Evolutionary conservation across 1,140 invertebrate species (phyloP).

Genomic region (Lepeophtheirus salmonis): DNA sequence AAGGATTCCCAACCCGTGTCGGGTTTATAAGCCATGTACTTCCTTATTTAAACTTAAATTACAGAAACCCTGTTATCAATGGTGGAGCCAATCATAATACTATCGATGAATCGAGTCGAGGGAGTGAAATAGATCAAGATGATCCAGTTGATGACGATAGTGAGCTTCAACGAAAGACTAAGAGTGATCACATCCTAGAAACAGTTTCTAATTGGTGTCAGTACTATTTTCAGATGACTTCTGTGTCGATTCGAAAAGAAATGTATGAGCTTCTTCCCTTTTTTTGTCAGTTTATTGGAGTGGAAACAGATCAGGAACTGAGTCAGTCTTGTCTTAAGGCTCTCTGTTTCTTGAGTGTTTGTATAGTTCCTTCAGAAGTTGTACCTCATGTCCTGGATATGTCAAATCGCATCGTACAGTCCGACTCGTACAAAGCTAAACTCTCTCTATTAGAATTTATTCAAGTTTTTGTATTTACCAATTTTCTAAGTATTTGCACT

Average conservation of each 20-base stretch:
- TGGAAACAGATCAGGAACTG: constrained; percentile 11
- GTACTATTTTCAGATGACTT: constrained; percentile 9
- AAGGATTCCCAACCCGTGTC: constrained; percentile 12
- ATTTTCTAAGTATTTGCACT: constrained; percentile 9
- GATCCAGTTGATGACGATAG: not conserved
- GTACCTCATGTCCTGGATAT: constrained; percentile 8
- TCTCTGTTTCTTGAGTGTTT: constrained; percentile 11
- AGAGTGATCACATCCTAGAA: constrained; percentile 11
- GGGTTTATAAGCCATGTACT: not conserved
- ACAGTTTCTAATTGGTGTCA: constrained; percentile 2
- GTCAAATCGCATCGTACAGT: constrained; percentile 1
- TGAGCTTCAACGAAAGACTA: no score
- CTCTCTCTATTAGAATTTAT: constrained; percentile 15
- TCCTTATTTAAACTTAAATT: constrained; percentile 11
- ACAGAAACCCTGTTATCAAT: constrained; percentile 5
- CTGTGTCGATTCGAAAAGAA: constrained; percentile 1
- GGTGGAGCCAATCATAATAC: not conserved
- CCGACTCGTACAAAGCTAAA: constrained; percentile 12
- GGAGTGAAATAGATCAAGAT: not conserved
- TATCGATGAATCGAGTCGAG: not conserved
- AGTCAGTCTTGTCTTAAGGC: constrained; percentile 17
- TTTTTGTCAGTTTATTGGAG: constrained; percentile 17
- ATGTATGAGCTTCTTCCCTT: constrained; percentile 13
- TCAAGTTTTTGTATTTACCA: constrained; percentile 16
- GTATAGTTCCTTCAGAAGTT: constrained; percentile 5